Evolutionary conservation across 2,888 invertebrate genomes (phyloP), one percentile per base, ranked within the genome.

Genomic region (Morpho deidamia): DNA sequence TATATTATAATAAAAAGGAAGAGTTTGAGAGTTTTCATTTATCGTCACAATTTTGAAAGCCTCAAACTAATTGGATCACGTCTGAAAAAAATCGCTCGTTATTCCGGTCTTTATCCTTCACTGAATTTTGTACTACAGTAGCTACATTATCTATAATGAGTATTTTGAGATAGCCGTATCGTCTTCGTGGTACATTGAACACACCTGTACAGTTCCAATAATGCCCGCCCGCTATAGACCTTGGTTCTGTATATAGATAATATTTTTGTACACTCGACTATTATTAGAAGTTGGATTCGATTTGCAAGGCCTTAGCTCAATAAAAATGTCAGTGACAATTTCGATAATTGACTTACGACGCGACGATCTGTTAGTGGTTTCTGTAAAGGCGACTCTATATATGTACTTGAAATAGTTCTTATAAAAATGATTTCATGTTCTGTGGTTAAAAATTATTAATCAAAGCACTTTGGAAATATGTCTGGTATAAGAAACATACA

Each of bases 251-350:
- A 48, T 40, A 40, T 7, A 35, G 33, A 39, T 44, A 51, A 34
- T 67, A 65, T 61, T 71, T 48, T 73, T 70, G 67, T 71, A 63
- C 58, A 60, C 57, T 65, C 58, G 50, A 57, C 60, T 53, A 58
- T 62, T 46, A 50, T 59, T 65, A 60, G 68, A 78, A 79, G 76
- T 75, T 72, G 67, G 66, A 63, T 65, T 67, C 62, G 42, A 51
- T 73, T 72, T 56, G 68, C 71, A 61, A 68, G 60, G 57, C 60
- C 48, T 54, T 58, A 58, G 50, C 59, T 63, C 61, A 44, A 55
- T 59, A 58, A 61, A 61, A 50, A 44, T 56, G 51, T 52, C 33
- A 44, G 43, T 44, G 44, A 40, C 49, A 44, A 48, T 53, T 55
- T 52, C 51, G 46, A 61, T 62, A 66, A 63, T 63, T 59, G 50